Base-by-base conservation (phyloP, 2,888 invertebrate genomes). In the Dendrolimus pini region DNA sequence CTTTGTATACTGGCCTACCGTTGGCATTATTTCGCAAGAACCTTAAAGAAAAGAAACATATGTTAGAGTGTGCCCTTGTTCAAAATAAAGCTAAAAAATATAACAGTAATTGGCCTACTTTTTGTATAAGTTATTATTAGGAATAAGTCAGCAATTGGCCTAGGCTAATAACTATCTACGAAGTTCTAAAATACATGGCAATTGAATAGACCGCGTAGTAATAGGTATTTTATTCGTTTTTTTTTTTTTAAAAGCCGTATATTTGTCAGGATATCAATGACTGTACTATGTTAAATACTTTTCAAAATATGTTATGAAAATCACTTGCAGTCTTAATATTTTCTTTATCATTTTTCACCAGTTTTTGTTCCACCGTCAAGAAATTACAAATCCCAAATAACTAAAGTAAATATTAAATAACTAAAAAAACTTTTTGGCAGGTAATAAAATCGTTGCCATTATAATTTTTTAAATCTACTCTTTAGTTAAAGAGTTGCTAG, bases 371-470 rank as follows among this genome's bases (percentile, higher is more conserved):
- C 55, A 2, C 41, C 55, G 55, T 13, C 41, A 55, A 41, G 41
- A 55, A 41, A 41, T 41, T 42, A 55, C 55, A 41, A n/a, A n/a
- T n/a, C n/a, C n/a, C n/a, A n/a, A n/a, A n/a, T n/a, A n/a, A n/a
- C n/a, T n/a, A n/a, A n/a, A n/a, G n/a, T n/a, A n/a, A n/a, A n/a
- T n/a, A n/a, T n/a, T n/a, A 55, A 55, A 41, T 42, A 41, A 55
- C 10, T 13, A 41, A 41, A 41, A 42, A 41, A 55, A 41, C 55
- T 55, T 41, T 41, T 55, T 55, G 55, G 42, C 55, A 41, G 41
- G 13, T 41, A 13, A n/a, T 41, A 41, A 55, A 55, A 55, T 41
- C 42, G 47, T 55, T 55, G 55, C 55, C 55, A 55, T 55, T 55
- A 55, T 47, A 47, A 47, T 47, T 47, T 47, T 47, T 47, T 10